These are phyloP conservation scores for Bugulina stolonifera DNA, from an alignment of 2,888 invertebrate species.

Conservation along the genomic window DNA sequence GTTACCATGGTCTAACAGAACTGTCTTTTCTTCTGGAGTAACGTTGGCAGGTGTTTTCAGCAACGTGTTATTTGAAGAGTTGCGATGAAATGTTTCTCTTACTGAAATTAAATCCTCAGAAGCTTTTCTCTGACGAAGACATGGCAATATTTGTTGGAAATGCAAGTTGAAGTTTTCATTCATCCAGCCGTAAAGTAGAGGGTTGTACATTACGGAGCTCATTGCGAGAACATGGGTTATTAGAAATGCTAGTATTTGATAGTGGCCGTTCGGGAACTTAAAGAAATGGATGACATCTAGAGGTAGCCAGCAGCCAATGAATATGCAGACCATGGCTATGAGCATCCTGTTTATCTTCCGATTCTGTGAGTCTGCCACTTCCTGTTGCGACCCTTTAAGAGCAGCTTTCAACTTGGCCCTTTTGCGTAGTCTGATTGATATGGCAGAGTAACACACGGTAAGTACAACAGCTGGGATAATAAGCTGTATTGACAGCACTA, in stretches of 20 bases:
- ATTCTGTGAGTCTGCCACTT: constrained; percentile 69
- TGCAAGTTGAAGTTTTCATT: constrained; percentile 89
- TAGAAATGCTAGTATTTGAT: constrained; percentile 83
- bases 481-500: constrained; percentile 85
- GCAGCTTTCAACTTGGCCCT: constrained; percentile 72
- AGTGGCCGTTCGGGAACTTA: constrained; percentile 51
- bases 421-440: constrained; percentile 78
- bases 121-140: not conserved
- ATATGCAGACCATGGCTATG: constrained; percentile 91
- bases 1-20: too few species aligned
- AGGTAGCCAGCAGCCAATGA: constrained; percentile 76
- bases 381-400: constrained; percentile 59
- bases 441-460: constrained; percentile 86
- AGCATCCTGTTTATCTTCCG: constrained; percentile 91
- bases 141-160: constrained; percentile 54
- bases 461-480: constrained; percentile 88
- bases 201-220: constrained; percentile 90
- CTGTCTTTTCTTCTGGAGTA: too few species aligned
- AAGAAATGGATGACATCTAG: constrained; percentile 73
- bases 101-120: not conserved
- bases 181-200: constrained; percentile 91
- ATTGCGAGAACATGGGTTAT: constrained; percentile 81
- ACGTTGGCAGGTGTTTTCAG: too few species aligned
- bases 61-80: not conserved
- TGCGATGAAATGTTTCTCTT: not conserved